Percentiles rank a stretch among this genome's conserved stretches.
These are phyloP conservation scores for Lepidothrix coronata DNA, from an alignment of 2,113 vertebrate species.

Conservation along the genomic window DNA sequence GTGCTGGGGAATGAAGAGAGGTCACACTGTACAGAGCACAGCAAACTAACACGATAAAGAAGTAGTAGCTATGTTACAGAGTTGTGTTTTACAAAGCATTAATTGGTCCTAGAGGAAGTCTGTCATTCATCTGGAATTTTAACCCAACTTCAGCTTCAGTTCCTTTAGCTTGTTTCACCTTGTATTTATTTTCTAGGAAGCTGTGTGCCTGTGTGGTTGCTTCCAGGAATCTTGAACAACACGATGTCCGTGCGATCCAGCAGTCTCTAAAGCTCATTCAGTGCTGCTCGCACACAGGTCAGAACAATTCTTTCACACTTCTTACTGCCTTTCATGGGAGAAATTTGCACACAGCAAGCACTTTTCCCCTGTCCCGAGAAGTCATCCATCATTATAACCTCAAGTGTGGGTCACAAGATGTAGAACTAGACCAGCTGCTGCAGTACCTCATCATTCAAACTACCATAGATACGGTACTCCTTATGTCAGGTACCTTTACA, in stretches of 20 bases:
- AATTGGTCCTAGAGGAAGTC: not conserved
- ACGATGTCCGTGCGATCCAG: not conserved
- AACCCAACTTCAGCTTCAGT: not conserved
- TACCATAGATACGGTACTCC: not conserved
- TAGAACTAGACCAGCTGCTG: not conserved
- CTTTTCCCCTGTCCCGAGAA: not conserved
- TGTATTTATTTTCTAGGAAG: not conserved
- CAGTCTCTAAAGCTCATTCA: not conserved
- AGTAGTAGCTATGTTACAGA: not conserved
- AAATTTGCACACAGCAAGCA: not conserved
- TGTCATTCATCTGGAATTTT: not conserved
- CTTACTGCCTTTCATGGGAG: not conserved
- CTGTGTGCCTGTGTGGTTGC: rapidly evolving
- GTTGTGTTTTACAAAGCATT: not conserved
- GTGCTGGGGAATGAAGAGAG: not conserved
- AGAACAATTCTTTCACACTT: not conserved
- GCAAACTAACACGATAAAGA: not conserved
- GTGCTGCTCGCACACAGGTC: not conserved
- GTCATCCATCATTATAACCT: not conserved
- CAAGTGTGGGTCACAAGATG: rapidly evolving
- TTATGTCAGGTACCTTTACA: not conserved
- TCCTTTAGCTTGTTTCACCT: not conserved
- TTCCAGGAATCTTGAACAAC: not conserved
- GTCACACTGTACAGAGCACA: not conserved
- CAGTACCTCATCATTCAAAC: not conserved